phyloP scores from a whole-genome alignment of 2,888 invertebrate species.

The Azorinus chamasolen region DNA sequence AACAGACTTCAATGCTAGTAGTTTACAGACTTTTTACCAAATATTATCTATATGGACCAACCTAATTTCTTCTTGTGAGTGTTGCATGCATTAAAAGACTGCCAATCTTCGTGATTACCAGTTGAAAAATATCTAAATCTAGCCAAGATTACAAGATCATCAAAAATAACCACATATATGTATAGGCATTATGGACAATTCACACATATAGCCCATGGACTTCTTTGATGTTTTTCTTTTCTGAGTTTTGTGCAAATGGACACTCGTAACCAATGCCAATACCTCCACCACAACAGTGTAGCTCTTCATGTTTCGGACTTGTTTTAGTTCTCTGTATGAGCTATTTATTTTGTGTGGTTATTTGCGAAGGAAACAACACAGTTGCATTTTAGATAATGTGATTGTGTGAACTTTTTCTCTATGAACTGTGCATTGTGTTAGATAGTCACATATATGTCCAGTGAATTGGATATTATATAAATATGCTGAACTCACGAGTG shows the following conservation, averaged over 20 bases:
- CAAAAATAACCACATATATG: slow-evolving; percentile 15
- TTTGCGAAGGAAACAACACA: slow-evolving; percentile 43
- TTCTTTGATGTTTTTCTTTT: slow-evolving; percentile 3
- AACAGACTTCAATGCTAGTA: no score
- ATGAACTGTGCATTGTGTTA: slow-evolving; percentile 58
- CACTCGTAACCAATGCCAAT: not conserved
- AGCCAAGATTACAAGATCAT: not conserved
- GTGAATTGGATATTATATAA: slow-evolving; percentile 38
- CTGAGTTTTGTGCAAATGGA: slow-evolving; percentile 9
- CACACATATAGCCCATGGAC: slow-evolving; percentile 2
- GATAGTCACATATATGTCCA: slow-evolving; percentile 34
- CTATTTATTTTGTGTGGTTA: slow-evolving; percentile 60
- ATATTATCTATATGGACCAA: no score
- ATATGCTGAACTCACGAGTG: slow-evolving; percentile 42
- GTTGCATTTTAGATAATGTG: slow-evolving; percentile 55
- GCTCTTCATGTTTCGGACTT: not conserved
- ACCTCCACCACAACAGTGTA: not conserved
- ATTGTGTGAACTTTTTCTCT: slow-evolving; percentile 48
- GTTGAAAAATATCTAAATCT: no score
- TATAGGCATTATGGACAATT: slow-evolving; percentile 5
- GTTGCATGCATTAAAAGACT: no score
- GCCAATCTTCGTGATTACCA: no score
- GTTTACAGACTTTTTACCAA: no score
- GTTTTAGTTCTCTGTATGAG: slow-evolving; percentile 37
- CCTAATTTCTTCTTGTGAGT: no score